These are phyloP conservation scores for Cepaea nemoralis DNA, from an alignment of 1,140 invertebrate species.

Conservation along the genomic window DNA sequence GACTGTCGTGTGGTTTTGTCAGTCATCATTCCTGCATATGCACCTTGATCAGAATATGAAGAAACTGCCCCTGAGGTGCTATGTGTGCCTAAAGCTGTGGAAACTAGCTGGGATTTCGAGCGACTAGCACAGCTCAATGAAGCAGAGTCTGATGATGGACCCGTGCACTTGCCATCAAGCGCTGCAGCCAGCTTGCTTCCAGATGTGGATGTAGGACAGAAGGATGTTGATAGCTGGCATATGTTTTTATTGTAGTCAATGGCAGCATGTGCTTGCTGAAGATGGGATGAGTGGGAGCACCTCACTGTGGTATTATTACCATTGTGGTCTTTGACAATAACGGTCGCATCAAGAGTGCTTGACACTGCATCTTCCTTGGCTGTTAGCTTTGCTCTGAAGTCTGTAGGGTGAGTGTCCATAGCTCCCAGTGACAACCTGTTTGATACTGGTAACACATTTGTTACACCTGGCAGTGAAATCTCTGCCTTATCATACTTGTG, in stretches of 20 bases:
- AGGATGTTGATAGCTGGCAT: background rate
- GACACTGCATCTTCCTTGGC: background rate
- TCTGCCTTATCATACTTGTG: background rate
- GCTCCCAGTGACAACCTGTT: background rate
- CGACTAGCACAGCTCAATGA: background rate
- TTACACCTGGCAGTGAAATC: background rate
- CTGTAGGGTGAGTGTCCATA: background rate
- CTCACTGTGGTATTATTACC: constrained; percentile 8
- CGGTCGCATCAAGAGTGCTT: background rate
- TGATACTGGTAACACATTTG: background rate
- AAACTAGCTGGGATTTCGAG: background rate
- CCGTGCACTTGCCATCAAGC: background rate
- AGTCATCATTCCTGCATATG: background rate
- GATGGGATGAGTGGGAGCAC: background rate
- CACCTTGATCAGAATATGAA: background rate
- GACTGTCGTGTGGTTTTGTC: background rate
- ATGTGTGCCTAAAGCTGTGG: background rate
- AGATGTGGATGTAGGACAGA: no score
- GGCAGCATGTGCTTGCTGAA: background rate
- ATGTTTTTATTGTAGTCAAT: background rate
- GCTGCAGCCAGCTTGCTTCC: background rate
- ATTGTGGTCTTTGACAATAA: constrained; percentile 27
- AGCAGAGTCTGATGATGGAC: background rate
- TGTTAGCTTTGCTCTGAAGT: background rate
- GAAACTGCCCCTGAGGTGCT: background rate